Base-by-base conservation (phyloP, 2,888 invertebrate species). In the Celastrina argiolus region DNA sequence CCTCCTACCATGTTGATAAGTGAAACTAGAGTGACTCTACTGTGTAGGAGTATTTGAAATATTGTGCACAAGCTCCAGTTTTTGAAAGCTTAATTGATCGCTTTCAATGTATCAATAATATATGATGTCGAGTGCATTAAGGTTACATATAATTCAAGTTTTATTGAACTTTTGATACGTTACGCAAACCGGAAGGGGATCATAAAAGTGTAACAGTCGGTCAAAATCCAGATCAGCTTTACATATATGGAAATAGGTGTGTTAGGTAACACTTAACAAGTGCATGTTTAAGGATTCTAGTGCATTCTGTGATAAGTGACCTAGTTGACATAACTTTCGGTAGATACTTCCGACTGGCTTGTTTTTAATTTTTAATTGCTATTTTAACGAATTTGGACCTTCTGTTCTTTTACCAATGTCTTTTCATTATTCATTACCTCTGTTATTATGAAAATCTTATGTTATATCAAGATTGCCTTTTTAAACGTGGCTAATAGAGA, bases 191-290 rank as follows among this genome's bases (percentile, higher is more conserved):
- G 51, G 51, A 51, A 51, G 22, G 51, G 51, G 26, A 22, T 26
- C 51, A 51, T 12, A 36, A 22, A 22, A 22, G 22, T 51, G 51
- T 51, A 51, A 51, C 31, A 31, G 4, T 51, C 5, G 51, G 51
- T 51, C 51, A 51, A 51, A 51, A 51, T 51, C 51, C 51, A 51
- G 51, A 51, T 26, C 22, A 26, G 51, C 51, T 26, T 51, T 51
- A 51, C 51, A 14, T 51, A 26, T 51, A 51, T 51, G 51, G 51
- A 51, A 51, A 51, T 51, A 51, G 22, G 51, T 51, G 51, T 14
- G 36, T 36, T 36, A 36, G 22, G 51, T 14, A 51, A 51, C 22
- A 16, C 22, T 26, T 26, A 51, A 51, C 26, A 12, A 36, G 36
- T 51, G 22, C 22, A 26, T 45, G 45, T 18, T 45, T 51, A 26